phyloP scores from a whole-genome alignment of 2,797 vertebrate genomes.

The Phaenicophaeus curvirostris region DNA sequence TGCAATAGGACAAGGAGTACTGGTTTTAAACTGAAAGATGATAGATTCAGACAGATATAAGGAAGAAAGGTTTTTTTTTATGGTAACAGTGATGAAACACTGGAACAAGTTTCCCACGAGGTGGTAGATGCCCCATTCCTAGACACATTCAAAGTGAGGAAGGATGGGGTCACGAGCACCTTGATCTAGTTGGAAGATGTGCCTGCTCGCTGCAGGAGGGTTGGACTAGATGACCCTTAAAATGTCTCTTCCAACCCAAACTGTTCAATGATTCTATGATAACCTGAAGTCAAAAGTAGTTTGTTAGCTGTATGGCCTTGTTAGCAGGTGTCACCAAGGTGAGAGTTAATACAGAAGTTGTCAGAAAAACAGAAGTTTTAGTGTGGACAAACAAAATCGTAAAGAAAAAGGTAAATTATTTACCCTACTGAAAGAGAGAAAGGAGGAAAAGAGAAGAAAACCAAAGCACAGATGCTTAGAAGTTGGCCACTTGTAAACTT shows the following conservation, averaged over 20 bases:
- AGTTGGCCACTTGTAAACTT: background rate
- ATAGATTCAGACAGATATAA: too few relatives aligned
- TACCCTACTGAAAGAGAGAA: background rate
- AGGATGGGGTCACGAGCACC: background rate
- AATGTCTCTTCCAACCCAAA: background rate
- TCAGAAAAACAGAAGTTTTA: conserved; percentile 1
- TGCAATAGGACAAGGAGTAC: too few relatives aligned
- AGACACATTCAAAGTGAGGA: background rate
- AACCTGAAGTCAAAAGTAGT: conserved; percentile 56
- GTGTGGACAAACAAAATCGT: conserved; percentile 5
- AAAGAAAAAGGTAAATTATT: conserved; percentile 19
- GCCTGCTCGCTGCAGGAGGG: background rate
- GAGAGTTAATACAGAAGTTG: conserved; percentile 16
- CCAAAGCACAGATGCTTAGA: background rate
- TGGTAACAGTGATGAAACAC: background rate
- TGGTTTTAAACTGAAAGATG: too few relatives aligned
- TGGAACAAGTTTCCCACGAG: background rate
- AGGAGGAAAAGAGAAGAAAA: background rate
- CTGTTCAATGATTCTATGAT: background rate
- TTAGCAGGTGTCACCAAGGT: conserved; percentile 30
- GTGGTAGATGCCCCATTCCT: background rate
- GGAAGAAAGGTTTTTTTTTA: background rate
- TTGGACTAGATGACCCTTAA: background rate
- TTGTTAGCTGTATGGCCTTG: conserved; percentile 41
- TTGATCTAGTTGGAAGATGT: background rate